Percentiles rank a stretch among this genome's conserved stretches.
These are phyloP conservation scores for Phragmatobia fuliginosa DNA, from an alignment of 2,888 invertebrate genomes.

Conservation along the genomic window DNA sequence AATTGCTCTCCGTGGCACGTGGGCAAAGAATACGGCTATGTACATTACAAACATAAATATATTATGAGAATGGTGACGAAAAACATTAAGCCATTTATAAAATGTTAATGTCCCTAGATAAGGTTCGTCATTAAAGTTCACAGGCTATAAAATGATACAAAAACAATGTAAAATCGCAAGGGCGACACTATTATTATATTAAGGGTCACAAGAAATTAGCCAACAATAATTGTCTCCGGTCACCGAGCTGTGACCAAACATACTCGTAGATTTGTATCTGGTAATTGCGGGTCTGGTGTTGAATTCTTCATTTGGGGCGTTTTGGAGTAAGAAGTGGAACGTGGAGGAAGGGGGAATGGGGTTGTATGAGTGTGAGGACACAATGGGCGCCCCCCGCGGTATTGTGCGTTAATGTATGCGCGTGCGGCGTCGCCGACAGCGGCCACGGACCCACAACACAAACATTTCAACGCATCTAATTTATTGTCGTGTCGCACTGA, in stretches of 20 bases:
- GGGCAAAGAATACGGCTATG: background rate
- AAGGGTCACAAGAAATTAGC: constrained; percentile 24
- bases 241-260: constrained; percentile 41
- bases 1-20: background rate
- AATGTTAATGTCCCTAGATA: background rate
- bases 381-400: constrained; percentile 80
- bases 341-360: constrained; percentile 38
- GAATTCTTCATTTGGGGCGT: constrained; percentile 79
- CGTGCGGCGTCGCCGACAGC: constrained; percentile 73
- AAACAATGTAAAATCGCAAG: constrained; percentile 2
- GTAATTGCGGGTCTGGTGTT: constrained; percentile 78
- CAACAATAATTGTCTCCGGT: constrained; percentile 19
- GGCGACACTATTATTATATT: constrained; percentile 14
- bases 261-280: constrained; percentile 79
- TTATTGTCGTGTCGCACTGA: constrained; percentile 77
- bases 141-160: background rate
- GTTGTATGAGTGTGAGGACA: constrained; percentile 68
- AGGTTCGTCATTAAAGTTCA: background rate
- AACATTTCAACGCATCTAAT: constrained; percentile 85
- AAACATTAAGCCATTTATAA: background rate
- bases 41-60: background rate
- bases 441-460: constrained; percentile 76
- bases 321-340: constrained; percentile 44
- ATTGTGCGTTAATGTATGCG: constrained; percentile 82
- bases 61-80: background rate